Percentiles rank a stretch among this genome's conserved stretches.
These are phyloP conservation scores for Acrocephalus scirpaceus DNA, from an alignment of 2,797 vertebrate genomes.

Conservation along the genomic window DNA sequence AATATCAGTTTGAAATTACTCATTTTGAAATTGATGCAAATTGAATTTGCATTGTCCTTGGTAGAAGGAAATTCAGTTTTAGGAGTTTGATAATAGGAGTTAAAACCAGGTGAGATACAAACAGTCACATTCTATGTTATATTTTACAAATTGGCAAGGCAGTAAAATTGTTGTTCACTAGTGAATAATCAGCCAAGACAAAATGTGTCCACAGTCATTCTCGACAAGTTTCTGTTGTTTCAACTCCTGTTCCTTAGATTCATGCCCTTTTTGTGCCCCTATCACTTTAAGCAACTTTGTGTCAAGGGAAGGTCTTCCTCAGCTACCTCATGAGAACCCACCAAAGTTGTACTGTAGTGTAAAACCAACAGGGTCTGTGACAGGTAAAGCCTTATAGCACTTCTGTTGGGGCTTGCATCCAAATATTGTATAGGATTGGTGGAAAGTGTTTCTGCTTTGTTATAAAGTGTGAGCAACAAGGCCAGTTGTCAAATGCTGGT, in stretches of 20 bases:
- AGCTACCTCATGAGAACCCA: not conserved
- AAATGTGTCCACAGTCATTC: not conserved
- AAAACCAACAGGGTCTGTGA: not conserved
- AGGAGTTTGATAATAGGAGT: not conserved
- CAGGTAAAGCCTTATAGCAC: not conserved
- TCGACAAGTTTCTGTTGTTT: not conserved
- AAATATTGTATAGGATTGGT: not conserved
- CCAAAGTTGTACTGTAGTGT: not conserved
- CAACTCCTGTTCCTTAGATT: not conserved
- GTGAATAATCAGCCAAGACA: not conserved
- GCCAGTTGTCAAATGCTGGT: conserved; percentile 5
- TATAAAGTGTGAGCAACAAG: conserved; percentile 37
- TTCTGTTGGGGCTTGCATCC: conserved; percentile 17
- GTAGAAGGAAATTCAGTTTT: not conserved
- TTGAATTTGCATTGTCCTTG: not conserved
- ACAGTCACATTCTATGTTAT: not conserved
- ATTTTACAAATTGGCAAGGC: not conserved
- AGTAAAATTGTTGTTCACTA: not conserved
- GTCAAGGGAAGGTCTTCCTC: not conserved
- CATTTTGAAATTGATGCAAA: not conserved
- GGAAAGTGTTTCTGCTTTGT: conserved; percentile 13
- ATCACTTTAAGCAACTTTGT: not conserved
- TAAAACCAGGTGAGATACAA: not conserved
- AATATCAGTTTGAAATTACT: not conserved
- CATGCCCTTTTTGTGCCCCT: not conserved